Evolutionary conservation across 2,113 vertebrate species (phyloP).

Genomic region (Grus americana): DNA sequence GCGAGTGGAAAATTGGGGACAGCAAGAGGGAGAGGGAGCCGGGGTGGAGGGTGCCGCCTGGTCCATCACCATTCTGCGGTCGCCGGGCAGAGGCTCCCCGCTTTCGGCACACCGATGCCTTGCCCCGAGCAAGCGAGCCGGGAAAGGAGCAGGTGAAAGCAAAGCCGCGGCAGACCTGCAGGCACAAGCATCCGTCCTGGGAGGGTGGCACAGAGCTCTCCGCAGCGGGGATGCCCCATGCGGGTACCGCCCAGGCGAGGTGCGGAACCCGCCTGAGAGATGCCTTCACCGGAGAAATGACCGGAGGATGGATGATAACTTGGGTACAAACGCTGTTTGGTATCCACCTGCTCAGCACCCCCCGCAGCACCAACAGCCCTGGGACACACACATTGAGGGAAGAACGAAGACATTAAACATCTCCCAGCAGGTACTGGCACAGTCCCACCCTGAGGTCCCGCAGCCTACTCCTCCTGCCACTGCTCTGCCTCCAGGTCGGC

Average conservation of each 20-base stretch:
- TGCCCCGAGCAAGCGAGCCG: accelerated
- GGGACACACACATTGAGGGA: not conserved
- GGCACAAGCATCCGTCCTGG: not conserved
- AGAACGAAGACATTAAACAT: not conserved
- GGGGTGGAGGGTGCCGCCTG: not conserved
- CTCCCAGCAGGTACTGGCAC: accelerated
- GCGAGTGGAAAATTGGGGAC: not conserved
- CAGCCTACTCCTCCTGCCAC: not conserved
- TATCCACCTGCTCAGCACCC: not conserved
- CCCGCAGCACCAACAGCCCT: not conserved
- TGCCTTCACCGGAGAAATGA: not conserved
- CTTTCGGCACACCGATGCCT: not conserved
- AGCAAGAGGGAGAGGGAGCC: not conserved
- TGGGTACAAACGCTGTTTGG: not conserved
- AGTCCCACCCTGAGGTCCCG: not conserved
- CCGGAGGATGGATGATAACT: not conserved
- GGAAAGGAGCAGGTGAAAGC: not conserved
- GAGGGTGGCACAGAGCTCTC: not conserved
- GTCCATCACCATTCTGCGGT: accelerated
- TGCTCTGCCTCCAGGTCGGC: not conserved
- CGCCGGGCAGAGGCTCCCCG: not conserved
- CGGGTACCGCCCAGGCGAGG: not conserved
- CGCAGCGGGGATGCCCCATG: accelerated
- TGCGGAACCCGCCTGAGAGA: not conserved
- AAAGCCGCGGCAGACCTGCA: not conserved